Evolutionary conservation across 2,888 invertebrate genomes (phyloP).

Genomic region (Oligia latruncula): DNA sequence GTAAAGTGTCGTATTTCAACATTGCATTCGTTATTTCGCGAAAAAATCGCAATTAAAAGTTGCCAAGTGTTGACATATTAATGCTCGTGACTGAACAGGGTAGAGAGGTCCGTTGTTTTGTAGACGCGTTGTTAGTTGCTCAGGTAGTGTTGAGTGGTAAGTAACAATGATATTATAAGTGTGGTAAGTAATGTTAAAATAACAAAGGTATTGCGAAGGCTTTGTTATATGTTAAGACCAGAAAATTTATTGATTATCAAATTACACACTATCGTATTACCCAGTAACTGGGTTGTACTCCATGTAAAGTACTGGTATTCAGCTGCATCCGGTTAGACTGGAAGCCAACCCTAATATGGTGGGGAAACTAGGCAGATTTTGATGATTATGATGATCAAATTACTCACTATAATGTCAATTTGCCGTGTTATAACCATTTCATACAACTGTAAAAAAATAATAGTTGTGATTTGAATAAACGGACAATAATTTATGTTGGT

Average conservation of each 20-base stretch:
- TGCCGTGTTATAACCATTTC: background rate
- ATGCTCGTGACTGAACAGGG: no score
- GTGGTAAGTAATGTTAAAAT: background rate
- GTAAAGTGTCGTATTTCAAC: no score
- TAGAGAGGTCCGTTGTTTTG: background rate
- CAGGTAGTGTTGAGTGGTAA: background rate
- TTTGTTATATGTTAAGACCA: background rate
- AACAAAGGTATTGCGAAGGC: background rate
- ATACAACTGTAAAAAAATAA: background rate
- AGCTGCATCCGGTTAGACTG: no score
- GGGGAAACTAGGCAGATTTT: no score
- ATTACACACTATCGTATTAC: background rate
- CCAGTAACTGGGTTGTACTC: no score
- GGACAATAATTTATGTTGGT: background rate
- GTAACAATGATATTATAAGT: background rate
- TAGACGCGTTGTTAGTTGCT: constrained; percentile 2
- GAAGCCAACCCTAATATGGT: no score
- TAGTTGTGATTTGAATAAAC: background rate
- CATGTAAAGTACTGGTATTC: no score
- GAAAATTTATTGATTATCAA: background rate
- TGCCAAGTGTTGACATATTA: no score
- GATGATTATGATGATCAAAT: background rate
- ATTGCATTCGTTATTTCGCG: no score
- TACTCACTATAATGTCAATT: background rate
- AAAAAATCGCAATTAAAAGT: no score